Percentiles rank a stretch among this genome's conserved stretches.
Evolutionary conservation across 2,797 vertebrate species (phyloP).

Genomic region (Pogoniulus pusillus): DNA sequence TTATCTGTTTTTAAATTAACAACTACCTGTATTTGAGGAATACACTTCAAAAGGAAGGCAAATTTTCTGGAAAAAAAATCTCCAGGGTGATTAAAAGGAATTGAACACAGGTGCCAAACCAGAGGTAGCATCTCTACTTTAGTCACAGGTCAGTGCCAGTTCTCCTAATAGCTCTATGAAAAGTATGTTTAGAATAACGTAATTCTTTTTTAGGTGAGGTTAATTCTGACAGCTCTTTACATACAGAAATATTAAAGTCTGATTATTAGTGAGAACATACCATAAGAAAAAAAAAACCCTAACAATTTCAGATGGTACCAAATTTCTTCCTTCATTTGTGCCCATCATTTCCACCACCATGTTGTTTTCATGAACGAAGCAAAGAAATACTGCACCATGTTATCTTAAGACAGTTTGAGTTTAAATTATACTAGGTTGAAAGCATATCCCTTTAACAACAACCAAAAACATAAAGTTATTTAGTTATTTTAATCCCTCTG

Average conservation of each 20-base stretch:
- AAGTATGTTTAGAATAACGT: conserved; percentile 3
- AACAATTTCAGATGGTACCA: neutral
- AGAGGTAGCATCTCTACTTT: neutral
- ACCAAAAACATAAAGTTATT: neutral
- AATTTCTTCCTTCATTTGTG: neutral
- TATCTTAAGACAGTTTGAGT: neutral
- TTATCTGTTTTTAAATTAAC: neutral
- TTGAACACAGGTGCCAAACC: neutral
- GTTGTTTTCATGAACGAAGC: neutral
- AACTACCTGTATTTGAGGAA: neutral
- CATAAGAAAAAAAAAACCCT: neutral
- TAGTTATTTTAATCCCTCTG: neutral
- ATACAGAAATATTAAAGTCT: conserved; percentile 8
- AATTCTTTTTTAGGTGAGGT: neutral
- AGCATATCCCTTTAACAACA: neutral
- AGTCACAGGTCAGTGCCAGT: neutral
- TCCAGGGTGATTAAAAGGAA: neutral
- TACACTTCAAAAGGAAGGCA: neutral
- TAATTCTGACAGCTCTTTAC: conserved; percentile 25
- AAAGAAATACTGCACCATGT: neutral
- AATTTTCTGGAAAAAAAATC: neutral
- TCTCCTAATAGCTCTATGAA: neutral
- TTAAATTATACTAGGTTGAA: neutral
- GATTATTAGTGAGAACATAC: neutral
- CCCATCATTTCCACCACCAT: neutral